Conservation (phyloP, 2,888 invertebrate species). For the Amaurobius ferox region DNA sequence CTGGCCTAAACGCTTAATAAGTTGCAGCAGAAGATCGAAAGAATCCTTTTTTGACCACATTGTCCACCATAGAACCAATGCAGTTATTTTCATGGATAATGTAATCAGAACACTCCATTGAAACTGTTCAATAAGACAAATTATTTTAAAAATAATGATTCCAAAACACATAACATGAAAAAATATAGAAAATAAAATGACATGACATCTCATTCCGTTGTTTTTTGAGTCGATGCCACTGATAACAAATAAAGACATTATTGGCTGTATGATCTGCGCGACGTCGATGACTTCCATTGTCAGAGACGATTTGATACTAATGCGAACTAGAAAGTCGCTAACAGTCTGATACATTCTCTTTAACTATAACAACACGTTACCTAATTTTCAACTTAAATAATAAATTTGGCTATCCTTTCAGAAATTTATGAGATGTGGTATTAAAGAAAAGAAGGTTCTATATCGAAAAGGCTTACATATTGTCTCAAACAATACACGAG, state of each 20-base stretch:
- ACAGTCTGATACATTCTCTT: too few relatives aligned
- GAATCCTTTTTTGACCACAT: neutral
- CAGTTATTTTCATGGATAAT: slow-evolving; percentile 20
- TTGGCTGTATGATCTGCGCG: neutral
- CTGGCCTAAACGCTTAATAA: neutral
- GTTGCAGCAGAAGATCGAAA: neutral
- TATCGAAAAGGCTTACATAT: too few relatives aligned
- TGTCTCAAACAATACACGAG: too few relatives aligned
- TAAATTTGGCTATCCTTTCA: too few relatives aligned
- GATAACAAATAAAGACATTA: slow-evolving; percentile 9
- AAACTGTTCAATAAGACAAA: slow-evolving; percentile 15
- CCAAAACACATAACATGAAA: slow-evolving; percentile 41
- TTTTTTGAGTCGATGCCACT: slow-evolving; percentile 20
- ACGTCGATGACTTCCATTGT: too few relatives aligned
- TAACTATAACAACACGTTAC: too few relatives aligned
- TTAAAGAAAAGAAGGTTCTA: too few relatives aligned
- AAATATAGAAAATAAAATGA: neutral
- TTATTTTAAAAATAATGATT: slow-evolving; percentile 33
- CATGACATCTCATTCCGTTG: neutral
- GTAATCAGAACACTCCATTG: slow-evolving; percentile 33
- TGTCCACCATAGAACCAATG: slow-evolving; percentile 43
- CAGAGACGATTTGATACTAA: too few relatives aligned
- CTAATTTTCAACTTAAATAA: too few relatives aligned
- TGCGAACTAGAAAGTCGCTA: too few relatives aligned
- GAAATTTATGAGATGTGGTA: too few relatives aligned